Evolutionary conservation across 2,797 vertebrate species (phyloP), one percentile per base, ranked within the genome.

Genomic region (Cuculus canorus): DNA sequence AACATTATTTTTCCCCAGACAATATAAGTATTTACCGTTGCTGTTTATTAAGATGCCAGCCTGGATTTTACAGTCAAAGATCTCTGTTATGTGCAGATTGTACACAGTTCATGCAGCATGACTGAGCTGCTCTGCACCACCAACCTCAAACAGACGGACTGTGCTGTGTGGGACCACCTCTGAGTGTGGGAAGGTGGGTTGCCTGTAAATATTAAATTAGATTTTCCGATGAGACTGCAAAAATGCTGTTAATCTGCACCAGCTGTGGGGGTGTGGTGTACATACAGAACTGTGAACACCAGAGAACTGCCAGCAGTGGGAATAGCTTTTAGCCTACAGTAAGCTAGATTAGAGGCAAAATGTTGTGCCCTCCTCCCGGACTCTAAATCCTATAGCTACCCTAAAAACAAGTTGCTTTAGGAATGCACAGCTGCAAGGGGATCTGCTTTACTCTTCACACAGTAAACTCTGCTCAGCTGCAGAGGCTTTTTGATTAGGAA

Each of bases 151-250:
- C 7, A 79, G 80, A 77, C 16, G 1, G 1, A 33, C 82, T 78
- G 2, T 16, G 56, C 91, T 86, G 87, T 43, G 77, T 63, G 70
- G 82, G 87, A 66, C 92, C 94, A 90, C 91, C 90, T 76, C 92
- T 47, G 75, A 91, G 70, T 63, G 54, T 60, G 25, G 93, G 70
- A 92, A 90, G 70, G 82, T 88, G 86, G 77, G 70, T 33, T 94
- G 87, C 66, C 82, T 16, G 11, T 27, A 80, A 45, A 65, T 66
- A 92, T 85, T 91, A 82, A 66, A 76, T 65, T 41, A 21, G 50
- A 54, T 93, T 94, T 96, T 90, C 87, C 17, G 5, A 90, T 71
- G 78, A 94, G 75, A 24, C 83, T 89, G 93, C 90, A 96, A 87
- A 90, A 94, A 54, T 35, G 2, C 68, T 8, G 64, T 92, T 82